Conservation (phyloP, 2,113 vertebrate genomes). For the Paralichthys olivaceus region DNA sequence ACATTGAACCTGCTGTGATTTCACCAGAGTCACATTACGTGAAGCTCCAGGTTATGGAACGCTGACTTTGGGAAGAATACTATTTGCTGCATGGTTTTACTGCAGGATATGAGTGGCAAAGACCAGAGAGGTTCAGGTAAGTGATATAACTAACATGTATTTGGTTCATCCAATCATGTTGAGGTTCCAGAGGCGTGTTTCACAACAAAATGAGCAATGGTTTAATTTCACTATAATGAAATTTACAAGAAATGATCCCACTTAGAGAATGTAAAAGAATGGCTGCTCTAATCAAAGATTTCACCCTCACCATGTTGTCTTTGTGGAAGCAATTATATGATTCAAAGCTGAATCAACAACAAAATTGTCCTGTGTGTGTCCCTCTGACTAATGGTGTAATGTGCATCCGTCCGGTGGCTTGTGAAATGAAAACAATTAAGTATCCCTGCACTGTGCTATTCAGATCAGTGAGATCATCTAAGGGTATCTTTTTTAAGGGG, state of each 20-base stretch:
- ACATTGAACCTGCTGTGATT: too few relatives aligned
- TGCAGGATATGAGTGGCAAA: too few relatives aligned
- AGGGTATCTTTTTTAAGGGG: background rate
- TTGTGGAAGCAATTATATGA: conserved; percentile 36
- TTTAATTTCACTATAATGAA: conserved; percentile 42
- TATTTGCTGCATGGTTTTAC: too few relatives aligned
- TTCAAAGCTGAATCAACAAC: conserved; percentile 27
- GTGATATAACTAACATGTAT: background rate
- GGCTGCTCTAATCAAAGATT: conserved; percentile 26
- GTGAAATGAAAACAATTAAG: conserved; percentile 36
- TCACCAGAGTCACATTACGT: too few relatives aligned
- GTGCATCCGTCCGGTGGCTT: conserved; percentile 16
- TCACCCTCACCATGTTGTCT: conserved; percentile 1
- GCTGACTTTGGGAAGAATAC: too few relatives aligned
- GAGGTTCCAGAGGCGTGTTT: conserved; percentile 4
- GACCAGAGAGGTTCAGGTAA: background rate
- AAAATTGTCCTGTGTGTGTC: conserved; percentile 1
- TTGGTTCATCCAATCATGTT: background rate
- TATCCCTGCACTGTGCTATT: background rate
- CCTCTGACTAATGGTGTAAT: conserved; percentile 10
- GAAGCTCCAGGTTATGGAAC: too few relatives aligned
- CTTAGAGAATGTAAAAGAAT: conserved; percentile 9
- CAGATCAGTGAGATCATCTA: background rate
- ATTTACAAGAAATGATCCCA: conserved; percentile 18
- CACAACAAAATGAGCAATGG: conserved; percentile 27